Base-by-base conservation (phyloP, 2,888 invertebrate genomes). In the Sycophila texana region DNA sequence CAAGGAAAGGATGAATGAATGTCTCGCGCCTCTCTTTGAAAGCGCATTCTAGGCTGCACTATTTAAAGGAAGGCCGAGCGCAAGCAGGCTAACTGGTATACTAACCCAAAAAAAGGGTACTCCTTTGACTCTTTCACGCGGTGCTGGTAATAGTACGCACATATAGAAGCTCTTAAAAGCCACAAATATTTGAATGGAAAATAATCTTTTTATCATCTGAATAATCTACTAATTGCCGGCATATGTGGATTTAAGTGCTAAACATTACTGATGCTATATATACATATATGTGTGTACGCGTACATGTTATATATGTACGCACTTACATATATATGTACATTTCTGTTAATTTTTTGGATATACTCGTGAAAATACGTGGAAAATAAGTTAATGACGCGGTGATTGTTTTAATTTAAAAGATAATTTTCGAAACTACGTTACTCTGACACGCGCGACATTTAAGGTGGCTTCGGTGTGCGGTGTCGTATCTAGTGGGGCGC, bases 1-100 rank as follows among this genome's bases (percentile, higher is more conserved):
- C 75, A 47, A 53, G 75, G 49, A 75, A 75, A 75, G 67, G 67
- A 67, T 75, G 75, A 75, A 75, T 75, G 75, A 26, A 53, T 26
- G 57, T 20, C 57, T 53, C 51, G 26, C 51, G 26, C 14, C 30
- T 47, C 26, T 66, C 67, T 74, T 74, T 67, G 58, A 39, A 39
- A 60, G 60, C 47, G 58, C 66, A 53, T 22, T 60, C 67, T 74
- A 65, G 53, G 65, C 53, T 26, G 66, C 66, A 55, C 58, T 74
- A 66, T 58, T 74, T 66, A 74, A 74, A 66, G 49, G 66, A n/a
- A 66, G 22, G 57, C 22, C 16, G 4, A 2, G 58, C 20, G 26
- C 47, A 10, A 0, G 14, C 60, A 30, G 12, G 51, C 53, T 49
- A 53, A 63, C 30, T 63, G 61, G 26, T 73, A 22, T 20, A 60